Conservation (phyloP, 2,888 invertebrate species). For the Leptogaster cylindrica region DNA sequence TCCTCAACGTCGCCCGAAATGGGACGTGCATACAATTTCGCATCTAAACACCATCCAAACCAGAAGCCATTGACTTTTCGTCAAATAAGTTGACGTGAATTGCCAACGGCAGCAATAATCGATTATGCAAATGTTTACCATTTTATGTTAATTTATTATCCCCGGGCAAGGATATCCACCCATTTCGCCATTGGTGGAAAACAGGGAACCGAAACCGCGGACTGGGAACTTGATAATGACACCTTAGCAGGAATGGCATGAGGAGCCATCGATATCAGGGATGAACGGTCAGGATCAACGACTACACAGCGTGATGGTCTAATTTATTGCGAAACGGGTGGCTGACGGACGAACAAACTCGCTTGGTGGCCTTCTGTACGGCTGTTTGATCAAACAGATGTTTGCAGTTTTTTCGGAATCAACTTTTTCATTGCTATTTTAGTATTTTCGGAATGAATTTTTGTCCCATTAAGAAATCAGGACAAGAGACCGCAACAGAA, state of each 20-base stretch:
- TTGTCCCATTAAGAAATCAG: neutral
- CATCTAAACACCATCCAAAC: neutral
- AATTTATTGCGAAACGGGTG: conserved; percentile 20
- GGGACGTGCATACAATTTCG: neutral
- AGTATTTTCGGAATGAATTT: neutral
- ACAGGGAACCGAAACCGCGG: neutral
- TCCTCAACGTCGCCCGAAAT: neutral
- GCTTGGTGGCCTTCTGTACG: neutral
- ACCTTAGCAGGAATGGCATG: conserved; percentile 3
- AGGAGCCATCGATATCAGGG: neutral
- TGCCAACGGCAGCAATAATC: conserved; percentile 16
- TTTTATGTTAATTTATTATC: conserved; percentile 38
- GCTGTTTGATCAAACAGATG: conserved; percentile 26
- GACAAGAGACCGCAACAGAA: neutral
- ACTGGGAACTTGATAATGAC: conserved; percentile 30
- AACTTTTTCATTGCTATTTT: conserved; percentile 23
- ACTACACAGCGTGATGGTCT: conserved; percentile 22
- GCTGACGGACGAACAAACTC: no score
- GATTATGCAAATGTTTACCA: conserved; percentile 35
- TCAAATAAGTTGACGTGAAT: neutral
- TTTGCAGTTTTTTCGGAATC: conserved; percentile 31
- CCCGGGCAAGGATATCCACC: conserved; percentile 31
- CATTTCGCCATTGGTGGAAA: neutral
- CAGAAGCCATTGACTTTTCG: conserved; percentile 30
- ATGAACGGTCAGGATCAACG: conserved; percentile 23